Conservation (phyloP, 2,113 vertebrate species). For the Pangasianodon hypophthalmus region DNA sequence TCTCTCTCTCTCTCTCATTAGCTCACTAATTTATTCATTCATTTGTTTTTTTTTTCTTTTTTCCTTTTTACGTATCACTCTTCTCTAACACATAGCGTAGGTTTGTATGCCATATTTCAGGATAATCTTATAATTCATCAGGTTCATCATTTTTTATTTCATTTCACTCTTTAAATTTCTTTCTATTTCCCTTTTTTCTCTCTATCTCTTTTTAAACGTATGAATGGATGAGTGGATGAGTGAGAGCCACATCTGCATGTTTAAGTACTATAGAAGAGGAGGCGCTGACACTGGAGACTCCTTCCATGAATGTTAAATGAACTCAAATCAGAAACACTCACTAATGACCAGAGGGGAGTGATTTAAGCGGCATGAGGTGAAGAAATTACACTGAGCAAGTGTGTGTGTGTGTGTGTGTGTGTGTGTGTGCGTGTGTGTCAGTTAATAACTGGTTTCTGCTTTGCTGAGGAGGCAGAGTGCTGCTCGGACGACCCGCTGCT, state of each 20-base stretch:
- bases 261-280: not conserved
- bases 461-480: slow-evolving; percentile 26
- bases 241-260: slow-evolving; percentile 6
- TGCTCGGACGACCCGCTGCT: not conserved
- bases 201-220: not conserved
- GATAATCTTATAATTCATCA: not conserved
- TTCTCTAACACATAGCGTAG: not conserved
- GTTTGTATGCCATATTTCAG: not conserved
- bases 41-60: not conserved
- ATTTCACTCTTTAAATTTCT: not conserved
- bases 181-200: not conserved
- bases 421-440: slow-evolving; percentile 6
- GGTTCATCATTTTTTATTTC: not conserved
- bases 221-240: not conserved
- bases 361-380: not conserved
- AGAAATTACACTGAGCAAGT: not conserved
- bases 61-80: not conserved
- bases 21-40: no score
- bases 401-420: slow-evolving; percentile 24
- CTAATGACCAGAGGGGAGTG: not conserved
- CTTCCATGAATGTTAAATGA: not conserved
- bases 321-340: not conserved
- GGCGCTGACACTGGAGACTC: slow-evolving; percentile 7
- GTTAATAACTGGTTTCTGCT: slow-evolving; percentile 16
- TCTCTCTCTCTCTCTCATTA: not conserved